Conservation (phyloP, 1,140 invertebrate species). For the Drosophila guanche region DNA sequence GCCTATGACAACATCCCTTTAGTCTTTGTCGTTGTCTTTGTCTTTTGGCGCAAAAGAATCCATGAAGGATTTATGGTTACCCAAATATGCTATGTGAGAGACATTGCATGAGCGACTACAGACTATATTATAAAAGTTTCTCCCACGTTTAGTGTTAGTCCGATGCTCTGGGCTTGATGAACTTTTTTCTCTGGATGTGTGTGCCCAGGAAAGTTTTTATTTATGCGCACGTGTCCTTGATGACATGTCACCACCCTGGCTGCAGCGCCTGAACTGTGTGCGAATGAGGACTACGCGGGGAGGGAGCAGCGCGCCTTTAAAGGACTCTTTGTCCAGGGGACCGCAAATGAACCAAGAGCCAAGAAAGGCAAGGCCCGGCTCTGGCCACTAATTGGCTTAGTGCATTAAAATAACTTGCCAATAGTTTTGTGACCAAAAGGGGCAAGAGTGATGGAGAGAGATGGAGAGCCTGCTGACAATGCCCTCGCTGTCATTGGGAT, state of each 20-base stretch:
- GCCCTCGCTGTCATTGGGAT: conserved; percentile 70
- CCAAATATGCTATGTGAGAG: conserved; percentile 48
- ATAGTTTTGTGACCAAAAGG: conserved; percentile 69
- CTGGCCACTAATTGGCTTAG: conserved; percentile 78
- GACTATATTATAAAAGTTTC: conserved; percentile 81
- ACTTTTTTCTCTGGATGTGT: conserved; percentile 56
- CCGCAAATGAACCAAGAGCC: conserved; percentile 71
- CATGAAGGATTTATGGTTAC: conserved; percentile 59
- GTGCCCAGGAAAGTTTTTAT: conserved; percentile 36
- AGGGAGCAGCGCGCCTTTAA: conserved; percentile 13
- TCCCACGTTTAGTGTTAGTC: conserved; percentile 68
- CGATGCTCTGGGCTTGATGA: conserved; percentile 60
- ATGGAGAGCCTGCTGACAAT: conserved; percentile 46
- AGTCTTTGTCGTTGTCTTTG: conserved; percentile 15
- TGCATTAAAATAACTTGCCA: conserved; percentile 81
- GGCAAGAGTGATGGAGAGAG: conserved; percentile 1
- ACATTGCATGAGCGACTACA: conserved; percentile 59
- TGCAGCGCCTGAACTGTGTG: neutral
- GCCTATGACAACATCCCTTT: conserved; percentile 38
- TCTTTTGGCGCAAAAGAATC: conserved; percentile 26
- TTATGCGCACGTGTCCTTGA: conserved; percentile 70
- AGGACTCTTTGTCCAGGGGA: conserved; percentile 14
- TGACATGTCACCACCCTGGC: conserved; percentile 39
- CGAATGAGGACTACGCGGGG: too few species aligned
- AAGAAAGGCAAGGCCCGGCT: conserved; percentile 21